phyloP scores from a whole-genome alignment of 2,113 vertebrate species.

The Eudyptes chrysolophus region DNA sequence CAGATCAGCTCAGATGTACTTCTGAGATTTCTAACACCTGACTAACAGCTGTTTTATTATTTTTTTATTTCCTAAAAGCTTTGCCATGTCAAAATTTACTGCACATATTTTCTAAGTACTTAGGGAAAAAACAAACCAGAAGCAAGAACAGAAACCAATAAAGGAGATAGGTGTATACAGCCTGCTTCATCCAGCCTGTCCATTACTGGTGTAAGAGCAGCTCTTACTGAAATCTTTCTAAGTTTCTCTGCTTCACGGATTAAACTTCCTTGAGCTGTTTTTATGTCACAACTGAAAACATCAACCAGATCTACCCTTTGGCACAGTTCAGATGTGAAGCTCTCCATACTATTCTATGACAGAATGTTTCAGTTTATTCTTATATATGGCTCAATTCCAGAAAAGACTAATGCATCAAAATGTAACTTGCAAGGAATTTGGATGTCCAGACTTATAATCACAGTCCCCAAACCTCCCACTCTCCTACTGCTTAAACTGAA shows the following conservation, averaged over 20 bases:
- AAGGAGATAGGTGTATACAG: not conserved
- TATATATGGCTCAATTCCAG: not conserved
- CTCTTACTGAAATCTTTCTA: not conserved
- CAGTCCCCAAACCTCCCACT: not conserved
- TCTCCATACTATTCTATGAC: not conserved
- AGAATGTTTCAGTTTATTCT: constrained; percentile 27
- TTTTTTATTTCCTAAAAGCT: not conserved
- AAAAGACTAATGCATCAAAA: constrained; percentile 13
- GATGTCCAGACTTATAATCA: not conserved
- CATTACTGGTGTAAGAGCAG: not conserved
- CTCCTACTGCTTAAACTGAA: not conserved
- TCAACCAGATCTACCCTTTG: not conserved
- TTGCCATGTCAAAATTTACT: not conserved
- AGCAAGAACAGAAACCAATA: not conserved
- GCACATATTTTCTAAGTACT: not conserved
- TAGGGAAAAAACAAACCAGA: not conserved
- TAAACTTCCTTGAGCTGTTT: not conserved
- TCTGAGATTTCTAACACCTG: not conserved
- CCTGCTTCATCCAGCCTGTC: not conserved
- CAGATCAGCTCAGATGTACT: not conserved
- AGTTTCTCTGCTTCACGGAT: not conserved
- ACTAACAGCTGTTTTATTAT: not conserved
- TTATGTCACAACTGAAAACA: not conserved
- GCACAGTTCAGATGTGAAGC: not conserved
- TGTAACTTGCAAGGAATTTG: not conserved